Conservation (phyloP, 2,888 invertebrate species). For the Xiphydria camelus region DNA sequence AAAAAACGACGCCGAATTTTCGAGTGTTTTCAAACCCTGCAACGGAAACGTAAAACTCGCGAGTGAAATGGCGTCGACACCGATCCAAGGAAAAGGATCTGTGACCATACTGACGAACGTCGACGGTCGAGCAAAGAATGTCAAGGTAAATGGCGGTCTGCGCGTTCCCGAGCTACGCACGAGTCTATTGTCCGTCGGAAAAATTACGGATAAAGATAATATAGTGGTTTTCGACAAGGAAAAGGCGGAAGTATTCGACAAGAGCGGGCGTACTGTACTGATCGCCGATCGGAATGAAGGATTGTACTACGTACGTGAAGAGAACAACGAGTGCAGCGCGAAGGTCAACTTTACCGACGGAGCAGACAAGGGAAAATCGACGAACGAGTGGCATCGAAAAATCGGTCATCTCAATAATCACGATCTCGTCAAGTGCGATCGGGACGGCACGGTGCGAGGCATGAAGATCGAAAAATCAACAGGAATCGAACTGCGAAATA, state of each 20-base stretch:
- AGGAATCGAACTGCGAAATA: background rate
- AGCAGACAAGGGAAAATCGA: background rate
- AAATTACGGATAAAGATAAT: slow-evolving; percentile 14
- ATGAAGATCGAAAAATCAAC: background rate
- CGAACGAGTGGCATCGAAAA: background rate
- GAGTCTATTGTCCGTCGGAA: slow-evolving; percentile 17
- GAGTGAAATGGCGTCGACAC: slow-evolving; percentile 1
- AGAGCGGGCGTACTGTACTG: background rate
- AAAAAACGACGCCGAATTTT: slow-evolving; percentile 1
- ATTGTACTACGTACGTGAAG: background rate
- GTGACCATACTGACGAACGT: slow-evolving; percentile 3
- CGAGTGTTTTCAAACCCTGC: background rate
- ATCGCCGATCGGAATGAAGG: background rate
- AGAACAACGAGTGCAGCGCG: background rate
- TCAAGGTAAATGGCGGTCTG: slow-evolving; percentile 2
- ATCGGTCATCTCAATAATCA: background rate
- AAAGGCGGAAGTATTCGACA: slow-evolving; percentile 2
- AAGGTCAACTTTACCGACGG: background rate
- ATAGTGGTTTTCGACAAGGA: slow-evolving; percentile 9
- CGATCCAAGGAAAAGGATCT: slow-evolving; percentile 7
- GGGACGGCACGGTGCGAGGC: background rate
- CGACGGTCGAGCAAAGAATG: slow-evolving; percentile 1
- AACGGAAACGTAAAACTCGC: slow-evolving; percentile 7
- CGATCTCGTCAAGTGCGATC: background rate
- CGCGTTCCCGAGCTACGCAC: slow-evolving; percentile 13